phyloP scores from a whole-genome alignment of 2,113 vertebrate species.

The Stegastes partitus region DNA sequence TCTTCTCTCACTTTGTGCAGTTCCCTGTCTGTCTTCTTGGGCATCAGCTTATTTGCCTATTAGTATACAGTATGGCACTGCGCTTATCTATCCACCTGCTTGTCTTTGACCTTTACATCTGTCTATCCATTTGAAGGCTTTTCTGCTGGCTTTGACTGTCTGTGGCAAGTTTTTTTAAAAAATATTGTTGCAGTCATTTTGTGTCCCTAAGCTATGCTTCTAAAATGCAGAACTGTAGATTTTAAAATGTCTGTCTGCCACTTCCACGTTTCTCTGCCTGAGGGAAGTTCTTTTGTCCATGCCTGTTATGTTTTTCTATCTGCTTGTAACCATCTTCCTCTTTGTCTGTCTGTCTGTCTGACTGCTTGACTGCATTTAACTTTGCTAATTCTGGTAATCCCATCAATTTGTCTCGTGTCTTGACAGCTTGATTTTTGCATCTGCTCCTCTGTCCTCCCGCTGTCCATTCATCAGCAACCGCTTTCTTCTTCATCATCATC shows the following conservation, averaged over 20 bases:
- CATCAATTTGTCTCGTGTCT: constrained; percentile 16
- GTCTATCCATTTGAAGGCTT: neutral
- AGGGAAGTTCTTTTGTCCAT: neutral
- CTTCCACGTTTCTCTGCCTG: neutral
- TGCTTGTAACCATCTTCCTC: constrained; percentile 11
- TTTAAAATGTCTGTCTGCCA: neutral
- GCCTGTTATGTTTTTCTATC: constrained; percentile 5
- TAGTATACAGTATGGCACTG: neutral
- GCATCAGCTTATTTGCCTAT: constrained; percentile 19
- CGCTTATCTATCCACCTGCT: neutral
- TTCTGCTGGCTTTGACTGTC: neutral
- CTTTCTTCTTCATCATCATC: neutral
- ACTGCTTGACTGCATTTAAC: constrained; percentile 32
- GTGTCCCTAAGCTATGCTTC: neutral
- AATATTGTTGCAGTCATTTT: neutral
- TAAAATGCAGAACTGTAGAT: constrained; percentile 14
- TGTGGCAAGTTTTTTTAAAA: neutral
- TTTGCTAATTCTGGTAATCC: constrained; percentile 31
- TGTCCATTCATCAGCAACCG: constrained; percentile 18
- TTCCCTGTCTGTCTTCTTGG: constrained; percentile 4
- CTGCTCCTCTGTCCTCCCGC: neutral
- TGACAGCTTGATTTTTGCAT: constrained; percentile 38
- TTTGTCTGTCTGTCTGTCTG: constrained; percentile 1
- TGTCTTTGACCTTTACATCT: constrained; percentile 21
- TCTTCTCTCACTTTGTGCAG: constrained; percentile 3